phyloP scores from a whole-genome alignment of 2,113 vertebrate species.

The Amblyornis subalaris region DNA sequence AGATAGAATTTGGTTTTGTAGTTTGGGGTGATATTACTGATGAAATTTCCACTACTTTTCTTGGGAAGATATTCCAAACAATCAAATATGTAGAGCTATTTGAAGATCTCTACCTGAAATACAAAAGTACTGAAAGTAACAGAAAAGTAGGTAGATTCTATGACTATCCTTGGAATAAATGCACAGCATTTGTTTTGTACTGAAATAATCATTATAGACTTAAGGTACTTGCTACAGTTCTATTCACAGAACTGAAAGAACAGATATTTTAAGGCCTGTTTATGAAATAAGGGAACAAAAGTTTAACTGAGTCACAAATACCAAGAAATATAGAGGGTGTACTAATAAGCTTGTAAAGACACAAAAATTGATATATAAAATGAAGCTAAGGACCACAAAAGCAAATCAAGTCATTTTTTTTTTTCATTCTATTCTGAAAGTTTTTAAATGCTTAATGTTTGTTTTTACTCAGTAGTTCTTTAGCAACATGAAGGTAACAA shows the following conservation, averaged over 20 bases:
- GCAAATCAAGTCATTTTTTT: not conserved
- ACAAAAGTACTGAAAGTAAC: not conserved
- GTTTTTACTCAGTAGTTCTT: not conserved
- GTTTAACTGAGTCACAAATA: not conserved
- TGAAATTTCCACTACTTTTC: not conserved
- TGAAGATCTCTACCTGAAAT: not conserved
- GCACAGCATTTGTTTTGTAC: not conserved
- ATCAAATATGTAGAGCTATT: not conserved
- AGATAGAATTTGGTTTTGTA: not conserved
- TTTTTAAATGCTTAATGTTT: not conserved
- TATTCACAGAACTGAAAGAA: not conserved
- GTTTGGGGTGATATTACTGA: not conserved
- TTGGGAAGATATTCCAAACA: not conserved
- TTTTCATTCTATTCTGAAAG: not conserved
- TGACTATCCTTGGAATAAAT: not conserved
- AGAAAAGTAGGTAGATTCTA: not conserved
- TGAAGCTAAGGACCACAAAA: not conserved
- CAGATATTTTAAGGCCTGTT: not conserved
- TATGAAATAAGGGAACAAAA: not conserved
- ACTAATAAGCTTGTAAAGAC: not conserved
- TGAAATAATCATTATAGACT: not conserved
- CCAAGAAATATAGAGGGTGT: not conserved
- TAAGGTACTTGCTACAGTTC: not conserved
- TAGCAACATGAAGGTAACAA: not conserved
- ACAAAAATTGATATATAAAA: not conserved